A percentile compares a stretch with the other conserved stretches of the same genome.
Evolutionary conservation across 2,888 invertebrate genomes (phyloP).

Genomic region (Pollenia labialis): DNA sequence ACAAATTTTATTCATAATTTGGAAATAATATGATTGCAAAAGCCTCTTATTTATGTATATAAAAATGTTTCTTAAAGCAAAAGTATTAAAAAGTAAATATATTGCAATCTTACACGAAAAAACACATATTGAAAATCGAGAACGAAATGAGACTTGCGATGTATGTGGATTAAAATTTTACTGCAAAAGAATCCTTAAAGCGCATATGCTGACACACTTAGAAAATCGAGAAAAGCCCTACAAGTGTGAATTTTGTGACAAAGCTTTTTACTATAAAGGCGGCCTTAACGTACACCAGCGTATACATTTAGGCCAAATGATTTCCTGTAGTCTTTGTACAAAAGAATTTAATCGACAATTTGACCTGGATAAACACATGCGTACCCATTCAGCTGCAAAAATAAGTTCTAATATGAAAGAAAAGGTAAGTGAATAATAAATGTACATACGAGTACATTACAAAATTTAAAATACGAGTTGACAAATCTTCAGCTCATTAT

Average conservation of each 20-base stretch:
- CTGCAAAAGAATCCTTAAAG: background rate
- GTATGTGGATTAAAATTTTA: conserved; percentile 31
- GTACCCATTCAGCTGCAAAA: conserved; percentile 34
- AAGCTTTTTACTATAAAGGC: conserved; percentile 53
- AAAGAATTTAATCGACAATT: conserved; percentile 52
- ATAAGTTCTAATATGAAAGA: too few relatives aligned
- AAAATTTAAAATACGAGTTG: too few relatives aligned
- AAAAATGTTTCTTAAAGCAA: conserved; percentile 31
- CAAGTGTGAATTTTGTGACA: conserved; percentile 65
- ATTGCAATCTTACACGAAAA: conserved; percentile 32
- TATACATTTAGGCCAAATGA: conserved; percentile 60
- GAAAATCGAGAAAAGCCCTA: conserved; percentile 58
- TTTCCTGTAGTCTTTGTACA: conserved; percentile 52
- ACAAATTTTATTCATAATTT: too few relatives aligned
- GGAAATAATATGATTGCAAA: too few relatives aligned
- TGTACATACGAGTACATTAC: too few relatives aligned
- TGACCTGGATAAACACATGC: conserved; percentile 59
- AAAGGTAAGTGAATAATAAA: too few relatives aligned
- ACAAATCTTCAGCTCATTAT: too few relatives aligned
- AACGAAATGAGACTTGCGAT: conserved; percentile 20
- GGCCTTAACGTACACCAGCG: conserved; percentile 57
- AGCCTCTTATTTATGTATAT: too few relatives aligned
- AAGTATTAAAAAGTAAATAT: conserved; percentile 30
- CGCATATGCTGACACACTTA: conserved; percentile 49
- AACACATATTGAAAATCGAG: conserved; percentile 49